phyloP scores from a whole-genome alignment of 2,888 invertebrate genomes.

The Nymphalis c-album region DNA sequence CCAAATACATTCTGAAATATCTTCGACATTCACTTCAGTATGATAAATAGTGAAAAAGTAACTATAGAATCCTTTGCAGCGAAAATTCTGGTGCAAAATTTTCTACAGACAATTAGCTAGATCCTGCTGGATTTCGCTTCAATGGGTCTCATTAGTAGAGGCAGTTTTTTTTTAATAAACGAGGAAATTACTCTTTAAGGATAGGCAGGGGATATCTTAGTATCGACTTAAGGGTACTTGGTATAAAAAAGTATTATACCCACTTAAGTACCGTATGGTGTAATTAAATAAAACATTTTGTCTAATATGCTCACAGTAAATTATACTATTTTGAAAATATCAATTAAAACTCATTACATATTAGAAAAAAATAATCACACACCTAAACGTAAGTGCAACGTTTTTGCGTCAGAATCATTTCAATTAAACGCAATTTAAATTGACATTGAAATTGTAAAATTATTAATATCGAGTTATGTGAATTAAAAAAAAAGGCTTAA shows the following conservation, averaged over 20 bases:
- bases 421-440: neutral
- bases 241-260: too few relatives aligned
- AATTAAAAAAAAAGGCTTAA: too few relatives aligned
- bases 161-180: conserved; percentile 19
- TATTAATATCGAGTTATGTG: too few relatives aligned
- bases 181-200: conserved; percentile 23
- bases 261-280: too few relatives aligned
- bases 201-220: conserved; percentile 10
- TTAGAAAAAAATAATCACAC: too few relatives aligned
- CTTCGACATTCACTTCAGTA: too few relatives aligned
- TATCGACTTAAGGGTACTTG: neutral
- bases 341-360: too few relatives aligned
- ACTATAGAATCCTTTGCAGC: conserved; percentile 14
- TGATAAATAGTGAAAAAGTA: conserved; percentile 3
- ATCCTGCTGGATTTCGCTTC: conserved; percentile 23
- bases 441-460: neutral
- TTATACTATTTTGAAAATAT: too few relatives aligned
- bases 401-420: neutral
- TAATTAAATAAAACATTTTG: too few relatives aligned
- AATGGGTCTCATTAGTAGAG: conserved; percentile 27
- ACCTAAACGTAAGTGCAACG: too few relatives aligned
- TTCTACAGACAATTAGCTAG: conserved; percentile 23
- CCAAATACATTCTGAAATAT: too few relatives aligned
- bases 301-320: too few relatives aligned
- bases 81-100: conserved; percentile 20